Evolutionary conservation across 2,113 vertebrate species (phyloP).

Genomic region (Chaetorhynchus papuensis): DNA sequence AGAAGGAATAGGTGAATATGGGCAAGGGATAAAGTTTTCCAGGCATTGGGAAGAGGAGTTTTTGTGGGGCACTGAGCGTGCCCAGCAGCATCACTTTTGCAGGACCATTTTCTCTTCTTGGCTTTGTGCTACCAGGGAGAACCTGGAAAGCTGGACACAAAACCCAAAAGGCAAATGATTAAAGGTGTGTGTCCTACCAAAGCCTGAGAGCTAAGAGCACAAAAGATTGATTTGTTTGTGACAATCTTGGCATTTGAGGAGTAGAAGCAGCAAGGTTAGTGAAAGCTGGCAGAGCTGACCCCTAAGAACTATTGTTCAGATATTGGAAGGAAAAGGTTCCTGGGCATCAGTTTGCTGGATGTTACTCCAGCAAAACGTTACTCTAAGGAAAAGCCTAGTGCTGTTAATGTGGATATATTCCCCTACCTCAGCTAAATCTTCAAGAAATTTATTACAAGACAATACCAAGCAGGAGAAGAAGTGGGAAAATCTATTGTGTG

Average conservation of each 20-base stretch:
- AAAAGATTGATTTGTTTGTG: neutral
- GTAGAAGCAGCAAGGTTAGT: neutral
- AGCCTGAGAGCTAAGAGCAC: neutral
- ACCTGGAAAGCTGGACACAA: neutral
- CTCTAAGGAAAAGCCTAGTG: neutral
- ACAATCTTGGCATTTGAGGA: neutral
- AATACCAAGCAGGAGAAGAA: neutral
- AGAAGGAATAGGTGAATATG: neutral
- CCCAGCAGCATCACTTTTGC: neutral
- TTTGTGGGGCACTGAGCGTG: rapidly evolving
- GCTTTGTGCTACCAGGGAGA: neutral
- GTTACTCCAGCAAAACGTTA: neutral
- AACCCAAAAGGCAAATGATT: neutral
- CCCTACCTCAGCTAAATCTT: neutral
- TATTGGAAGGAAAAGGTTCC: neutral
- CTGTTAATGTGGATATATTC: neutral
- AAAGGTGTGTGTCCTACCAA: neutral
- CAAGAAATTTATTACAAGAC: neutral
- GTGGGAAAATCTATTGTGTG: neutral
- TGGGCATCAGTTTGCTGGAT: neutral
- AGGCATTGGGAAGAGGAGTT: neutral
- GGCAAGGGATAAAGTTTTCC: neutral
- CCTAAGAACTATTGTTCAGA: neutral
- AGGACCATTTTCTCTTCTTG: neutral
- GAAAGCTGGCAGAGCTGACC: neutral